Conservation (phyloP, 2,888 invertebrate species). For the Machimus atricapillus region DNA sequence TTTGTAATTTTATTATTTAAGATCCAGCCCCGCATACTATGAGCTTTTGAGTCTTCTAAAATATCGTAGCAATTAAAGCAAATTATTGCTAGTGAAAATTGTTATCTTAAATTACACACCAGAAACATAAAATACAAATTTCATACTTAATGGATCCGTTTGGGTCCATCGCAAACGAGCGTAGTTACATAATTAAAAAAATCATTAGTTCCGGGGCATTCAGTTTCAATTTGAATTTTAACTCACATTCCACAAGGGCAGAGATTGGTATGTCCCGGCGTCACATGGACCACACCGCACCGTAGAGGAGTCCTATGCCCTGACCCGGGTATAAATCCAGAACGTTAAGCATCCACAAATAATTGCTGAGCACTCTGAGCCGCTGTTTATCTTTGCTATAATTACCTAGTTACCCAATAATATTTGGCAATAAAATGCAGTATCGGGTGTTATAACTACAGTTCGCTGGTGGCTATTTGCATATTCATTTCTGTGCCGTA, state of each 20-base stretch:
- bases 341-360: slow-evolving; percentile 24
- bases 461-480: slow-evolving; percentile 32
- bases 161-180: background rate
- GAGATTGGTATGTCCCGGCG: background rate
- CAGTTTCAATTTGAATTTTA: background rate
- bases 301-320: background rate
- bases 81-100: too few species aligned
- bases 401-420: slow-evolving; percentile 38
- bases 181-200: background rate
- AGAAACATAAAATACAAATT: background rate
- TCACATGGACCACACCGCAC: background rate
- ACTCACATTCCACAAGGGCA: background rate
- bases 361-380: slow-evolving; percentile 4
- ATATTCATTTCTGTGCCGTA: background rate
- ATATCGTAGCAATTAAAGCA: too few species aligned
- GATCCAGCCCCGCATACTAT: too few species aligned
- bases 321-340: background rate
- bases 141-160: background rate
- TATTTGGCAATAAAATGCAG: slow-evolving; percentile 37
- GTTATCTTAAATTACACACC: background rate
- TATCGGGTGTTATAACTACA: slow-evolving; percentile 37
- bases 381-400: slow-evolving; percentile 37
- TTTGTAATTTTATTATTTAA: too few species aligned
- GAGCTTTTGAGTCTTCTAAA: too few species aligned
- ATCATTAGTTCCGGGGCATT: background rate